Evolutionary conservation across 2,888 invertebrate genomes (phyloP).

Genomic region (Capitulum mitella): DNA sequence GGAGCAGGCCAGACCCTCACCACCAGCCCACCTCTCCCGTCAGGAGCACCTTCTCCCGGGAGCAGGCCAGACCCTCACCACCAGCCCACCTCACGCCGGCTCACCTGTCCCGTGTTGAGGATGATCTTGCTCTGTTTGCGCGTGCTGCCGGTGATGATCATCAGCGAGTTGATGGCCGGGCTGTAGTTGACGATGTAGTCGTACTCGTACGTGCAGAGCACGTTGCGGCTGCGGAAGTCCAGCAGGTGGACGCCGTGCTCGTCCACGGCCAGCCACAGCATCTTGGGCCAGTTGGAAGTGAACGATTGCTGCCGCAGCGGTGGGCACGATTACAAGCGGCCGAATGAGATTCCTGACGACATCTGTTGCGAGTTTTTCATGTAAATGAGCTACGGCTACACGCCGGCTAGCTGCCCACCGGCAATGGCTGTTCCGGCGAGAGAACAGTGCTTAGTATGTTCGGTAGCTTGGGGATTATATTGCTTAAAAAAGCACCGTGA

Average conservation of each 20-base stretch:
- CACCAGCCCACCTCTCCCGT: too few species aligned
- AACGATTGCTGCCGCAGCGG: conserved; percentile 68
- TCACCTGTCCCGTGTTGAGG: conserved; percentile 81
- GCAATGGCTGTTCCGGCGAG: too few species aligned
- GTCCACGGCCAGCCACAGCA: conserved; percentile 86
- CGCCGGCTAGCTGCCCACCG: too few species aligned
- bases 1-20: too few species aligned
- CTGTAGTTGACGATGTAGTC: conserved; percentile 81
- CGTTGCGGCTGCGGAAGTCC: conserved; percentile 77
- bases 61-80: neutral
- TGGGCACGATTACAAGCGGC: too few species aligned
- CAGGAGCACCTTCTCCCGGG: too few species aligned
- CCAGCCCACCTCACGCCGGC: conserved; percentile 26
- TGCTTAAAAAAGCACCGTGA: too few species aligned
- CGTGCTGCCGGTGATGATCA: conserved; percentile 60
- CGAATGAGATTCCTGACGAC: too few species aligned
- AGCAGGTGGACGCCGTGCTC: conserved; percentile 83
- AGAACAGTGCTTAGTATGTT: too few species aligned
- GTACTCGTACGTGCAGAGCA: conserved; percentile 86
- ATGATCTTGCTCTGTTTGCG: conserved; percentile 89
- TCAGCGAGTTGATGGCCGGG: conserved; percentile 81
- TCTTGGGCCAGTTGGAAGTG: conserved; percentile 90
- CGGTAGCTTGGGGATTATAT: too few species aligned
- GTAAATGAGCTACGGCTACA: too few species aligned
- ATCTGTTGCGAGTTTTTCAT: too few species aligned